Percentiles rank a stretch among this genome's conserved stretches.
phyloP scores from a whole-genome alignment of 2,797 vertebrate species.

The Helicolenus hilgendorfi region DNA sequence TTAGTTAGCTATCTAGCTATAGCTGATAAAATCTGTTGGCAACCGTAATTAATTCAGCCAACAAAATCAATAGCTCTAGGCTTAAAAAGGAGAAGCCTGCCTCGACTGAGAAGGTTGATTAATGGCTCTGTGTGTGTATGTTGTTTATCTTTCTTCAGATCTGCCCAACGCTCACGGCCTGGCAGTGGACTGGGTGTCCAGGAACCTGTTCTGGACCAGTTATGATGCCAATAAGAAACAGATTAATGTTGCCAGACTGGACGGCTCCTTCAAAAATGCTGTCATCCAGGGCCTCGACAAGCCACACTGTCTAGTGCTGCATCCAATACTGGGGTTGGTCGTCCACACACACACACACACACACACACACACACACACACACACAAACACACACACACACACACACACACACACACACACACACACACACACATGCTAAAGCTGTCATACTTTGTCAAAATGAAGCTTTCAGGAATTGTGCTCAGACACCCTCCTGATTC shows the following conservation, averaged over 20 bases:
- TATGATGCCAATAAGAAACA: conserved; percentile 98
- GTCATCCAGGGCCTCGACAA: conserved; percentile 98
- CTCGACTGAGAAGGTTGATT: background rate
- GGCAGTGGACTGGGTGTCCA: conserved; percentile 98
- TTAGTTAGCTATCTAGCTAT: background rate
- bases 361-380: background rate
- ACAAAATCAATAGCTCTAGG: background rate
- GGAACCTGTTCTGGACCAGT: conserved; percentile 99
- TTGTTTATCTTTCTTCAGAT: conserved; percentile 85
- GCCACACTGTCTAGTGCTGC: conserved; percentile 96
- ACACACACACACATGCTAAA: conserved; percentile 10
- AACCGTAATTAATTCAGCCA: background rate
- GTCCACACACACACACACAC: background rate
- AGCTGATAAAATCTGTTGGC: background rate
- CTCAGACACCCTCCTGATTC: conserved; percentile 44
- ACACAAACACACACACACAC: background rate
- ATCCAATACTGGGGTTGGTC: conserved; percentile 94
- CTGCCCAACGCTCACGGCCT: conserved; percentile 96
- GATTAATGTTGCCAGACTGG: conserved; percentile 97
- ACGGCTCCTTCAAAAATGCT: conserved; percentile 98
- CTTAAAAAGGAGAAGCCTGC: background rate
- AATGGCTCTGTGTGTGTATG: background rate
- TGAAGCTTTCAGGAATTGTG: conserved; percentile 49
- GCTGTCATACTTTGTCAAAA: conserved; percentile 19
- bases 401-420: background rate